These are phyloP conservation scores for Malurus melanocephalus DNA, from an alignment of 2,113 vertebrate species.

Conservation along the genomic window DNA sequence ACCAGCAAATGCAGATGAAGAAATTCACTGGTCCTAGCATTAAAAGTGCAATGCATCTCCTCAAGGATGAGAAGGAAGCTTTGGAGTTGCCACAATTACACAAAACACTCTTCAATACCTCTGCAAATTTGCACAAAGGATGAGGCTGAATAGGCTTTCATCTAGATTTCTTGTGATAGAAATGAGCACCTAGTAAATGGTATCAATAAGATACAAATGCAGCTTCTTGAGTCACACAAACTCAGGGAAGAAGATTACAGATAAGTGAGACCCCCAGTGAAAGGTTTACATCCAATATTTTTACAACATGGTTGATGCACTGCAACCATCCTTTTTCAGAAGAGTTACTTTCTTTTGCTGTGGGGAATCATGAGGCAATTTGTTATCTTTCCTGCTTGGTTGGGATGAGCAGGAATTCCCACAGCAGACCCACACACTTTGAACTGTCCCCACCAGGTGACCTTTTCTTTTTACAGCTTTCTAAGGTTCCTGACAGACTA, in stretches of 20 bases:
- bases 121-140: not conserved
- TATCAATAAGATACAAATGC: conserved; percentile 10
- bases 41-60: not conserved
- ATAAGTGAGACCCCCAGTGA: not conserved
- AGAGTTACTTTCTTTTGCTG: not conserved
- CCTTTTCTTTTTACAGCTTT: not conserved
- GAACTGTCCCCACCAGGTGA: not conserved
- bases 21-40: not conserved
- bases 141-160: conserved; percentile 4
- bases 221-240: not conserved
- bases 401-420: not conserved
- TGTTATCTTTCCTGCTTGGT: not conserved
- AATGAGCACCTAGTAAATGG: not conserved
- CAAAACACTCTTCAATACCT: not conserved
- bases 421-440: not conserved
- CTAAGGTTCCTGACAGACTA: not conserved
- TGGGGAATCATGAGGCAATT: not conserved
- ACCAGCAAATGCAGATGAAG: not conserved
- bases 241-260: not conserved
- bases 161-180: conserved; percentile 13
- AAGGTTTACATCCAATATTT: not conserved
- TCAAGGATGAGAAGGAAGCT: not conserved
- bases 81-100: conserved; percentile 4
- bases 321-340: not conserved
- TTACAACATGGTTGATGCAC: not conserved